Evolutionary conservation across 1,140 invertebrate genomes (phyloP).

Genomic region (Theocolax elegans): DNA sequence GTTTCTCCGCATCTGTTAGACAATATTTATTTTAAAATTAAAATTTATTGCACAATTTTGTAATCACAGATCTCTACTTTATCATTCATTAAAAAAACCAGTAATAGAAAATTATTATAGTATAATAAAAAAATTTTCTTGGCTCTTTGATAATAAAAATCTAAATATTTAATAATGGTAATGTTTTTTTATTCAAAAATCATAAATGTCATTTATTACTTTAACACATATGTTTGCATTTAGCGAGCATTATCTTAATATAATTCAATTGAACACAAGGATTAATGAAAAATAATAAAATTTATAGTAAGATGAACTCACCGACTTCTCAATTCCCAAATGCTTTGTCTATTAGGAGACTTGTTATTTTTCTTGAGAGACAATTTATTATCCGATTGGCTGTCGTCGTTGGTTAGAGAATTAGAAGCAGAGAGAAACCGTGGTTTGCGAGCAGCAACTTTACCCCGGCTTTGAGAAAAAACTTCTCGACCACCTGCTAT

Average conservation of each 20-base stretch:
- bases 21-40: neutral
- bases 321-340: slow-evolving; percentile 73
- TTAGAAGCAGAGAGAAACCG: slow-evolving; percentile 72
- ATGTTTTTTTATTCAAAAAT: too few species aligned
- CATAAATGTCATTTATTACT: too few species aligned
- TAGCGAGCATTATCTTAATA: too few species aligned
- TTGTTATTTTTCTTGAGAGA: slow-evolving; percentile 69
- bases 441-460: slow-evolving; percentile 78
- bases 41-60: too few species aligned
- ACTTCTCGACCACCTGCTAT: slow-evolving; percentile 88
- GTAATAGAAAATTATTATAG: too few species aligned
- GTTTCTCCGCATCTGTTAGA: slow-evolving; percentile 64
- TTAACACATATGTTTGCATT: too few species aligned
- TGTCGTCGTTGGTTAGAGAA: slow-evolving; percentile 65
- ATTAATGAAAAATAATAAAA: slow-evolving; percentile 21
- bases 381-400: slow-evolving; percentile 67
- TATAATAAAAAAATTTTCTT: too few species aligned
- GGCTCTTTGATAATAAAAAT: too few species aligned
- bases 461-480: slow-evolving; percentile 84
- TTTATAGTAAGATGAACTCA: slow-evolving; percentile 47
- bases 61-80: too few species aligned
- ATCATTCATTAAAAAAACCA: too few species aligned
- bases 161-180: too few species aligned
- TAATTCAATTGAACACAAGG: too few species aligned
- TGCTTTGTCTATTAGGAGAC: slow-evolving; percentile 70